A percentile compares a stretch with the other conserved stretches of the same genome.
Conservation (phyloP, 2,797 vertebrate species). For the Bradypodion ventrale region DNA sequence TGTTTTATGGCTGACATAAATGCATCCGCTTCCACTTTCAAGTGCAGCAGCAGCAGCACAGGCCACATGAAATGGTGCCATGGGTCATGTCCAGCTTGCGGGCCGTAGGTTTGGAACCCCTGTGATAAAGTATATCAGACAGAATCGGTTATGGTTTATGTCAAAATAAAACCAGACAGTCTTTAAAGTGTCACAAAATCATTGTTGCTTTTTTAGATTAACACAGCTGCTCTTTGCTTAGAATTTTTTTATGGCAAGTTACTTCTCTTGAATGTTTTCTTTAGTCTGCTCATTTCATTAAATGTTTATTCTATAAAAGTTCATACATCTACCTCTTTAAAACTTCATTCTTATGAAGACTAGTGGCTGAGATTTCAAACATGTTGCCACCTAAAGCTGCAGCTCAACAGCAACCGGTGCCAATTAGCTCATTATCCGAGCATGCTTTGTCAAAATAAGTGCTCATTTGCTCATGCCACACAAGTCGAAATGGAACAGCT, state of each 20-base stretch:
- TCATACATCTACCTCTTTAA: neutral
- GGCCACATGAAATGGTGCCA: no score
- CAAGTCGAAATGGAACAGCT: conserved; percentile 8
- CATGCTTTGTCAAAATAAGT: neutral
- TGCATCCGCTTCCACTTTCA: no score
- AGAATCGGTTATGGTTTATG: no score
- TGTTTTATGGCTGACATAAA: no score
- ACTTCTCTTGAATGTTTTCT: neutral
- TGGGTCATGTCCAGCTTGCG: no score
- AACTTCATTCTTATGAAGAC: neutral
- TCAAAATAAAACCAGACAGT: no score
- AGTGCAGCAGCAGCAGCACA: no score
- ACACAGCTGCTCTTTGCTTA: no score
- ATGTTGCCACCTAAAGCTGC: neutral
- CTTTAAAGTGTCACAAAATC: no score
- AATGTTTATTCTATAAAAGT: neutral
- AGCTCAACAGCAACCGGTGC: neutral
- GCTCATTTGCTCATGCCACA: conserved; percentile 19
- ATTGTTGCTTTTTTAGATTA: no score
- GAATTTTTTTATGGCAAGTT: neutral
- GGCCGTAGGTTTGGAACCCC: no score
- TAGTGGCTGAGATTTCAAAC: neutral
- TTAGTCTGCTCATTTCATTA: neutral
- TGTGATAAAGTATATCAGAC: no score
- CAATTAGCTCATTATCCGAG: conserved; percentile 21